Base-by-base conservation (phyloP, 2,888 invertebrate genomes). In the Griposia aprilina region DNA sequence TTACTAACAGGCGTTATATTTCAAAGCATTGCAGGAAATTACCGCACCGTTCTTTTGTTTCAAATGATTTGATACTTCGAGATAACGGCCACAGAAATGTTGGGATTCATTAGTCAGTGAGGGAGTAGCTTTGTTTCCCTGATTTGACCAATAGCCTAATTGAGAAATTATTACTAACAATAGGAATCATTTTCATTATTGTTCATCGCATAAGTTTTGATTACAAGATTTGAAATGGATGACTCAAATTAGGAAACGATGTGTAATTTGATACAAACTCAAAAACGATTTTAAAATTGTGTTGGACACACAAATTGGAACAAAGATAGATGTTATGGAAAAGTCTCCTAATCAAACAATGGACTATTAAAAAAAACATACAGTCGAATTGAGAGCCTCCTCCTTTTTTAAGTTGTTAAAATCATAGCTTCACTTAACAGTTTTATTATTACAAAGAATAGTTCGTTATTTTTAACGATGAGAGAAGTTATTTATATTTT, bases 21-120 rank as follows among this genome's bases (percentile, higher is more conserved):
- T 78, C 79, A 78, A 78, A 83, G 77, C 70, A 55, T 75, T 76
- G 68, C 72, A 84, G 88, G 82, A 88, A 86, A 89, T 89, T 84
- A 80, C 83, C 57, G 67, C 82, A 71, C 68, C 70, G 41, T 55
- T 71, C 82, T 80, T 86, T 88, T 88, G 84, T 88, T 86, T 89
- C 87, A 73, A 65, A 81, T 82, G 80, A 89, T 89, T 88, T 86
- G 87, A 84, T 86, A 82, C 74, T 78, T 76, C 67, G 26, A 82
- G 90, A 88, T 88, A 88, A 83, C 65, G 66, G n/a, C 23, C 23
- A n/a, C 74, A 78, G 72, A 79, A 82, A 84, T 71, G 48, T 67
- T 30, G 23, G 26, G 63, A 57, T 76, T 82, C 88, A 87, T 87
- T 87, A 78, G 69, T 82, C 72, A 78, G 6, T 76, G 45, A 69